Evolutionary conservation across 2,888 invertebrate genomes (phyloP).

Genomic region (Drosophila subquinaria): DNA sequence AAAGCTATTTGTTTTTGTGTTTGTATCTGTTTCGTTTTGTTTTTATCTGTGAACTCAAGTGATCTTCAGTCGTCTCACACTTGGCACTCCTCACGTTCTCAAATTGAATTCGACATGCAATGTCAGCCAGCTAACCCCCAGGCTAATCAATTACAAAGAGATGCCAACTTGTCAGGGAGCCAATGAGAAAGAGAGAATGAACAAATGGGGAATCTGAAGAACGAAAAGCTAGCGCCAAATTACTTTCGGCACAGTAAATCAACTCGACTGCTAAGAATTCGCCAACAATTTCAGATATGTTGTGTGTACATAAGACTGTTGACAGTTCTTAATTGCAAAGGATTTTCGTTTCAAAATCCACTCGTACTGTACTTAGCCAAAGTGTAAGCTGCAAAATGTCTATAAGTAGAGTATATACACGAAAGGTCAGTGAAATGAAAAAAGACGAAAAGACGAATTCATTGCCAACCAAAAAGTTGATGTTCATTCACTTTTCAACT

Average conservation of each 20-base stretch:
- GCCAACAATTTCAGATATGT: slow-evolving; percentile 64
- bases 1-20: slow-evolving; percentile 18
- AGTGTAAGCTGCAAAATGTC: neutral
- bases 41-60: slow-evolving; percentile 43
- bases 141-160: slow-evolving; percentile 81
- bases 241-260: slow-evolving; percentile 79
- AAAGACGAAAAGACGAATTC: neutral
- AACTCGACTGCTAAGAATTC: slow-evolving; percentile 69
- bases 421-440: slow-evolving; percentile 2
- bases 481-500: neutral
- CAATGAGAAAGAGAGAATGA: slow-evolving; percentile 40
- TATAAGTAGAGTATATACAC: neutral
- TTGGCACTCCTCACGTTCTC: slow-evolving; percentile 32
- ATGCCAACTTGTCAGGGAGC: slow-evolving; percentile 74
- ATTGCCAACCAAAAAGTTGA: neutral
- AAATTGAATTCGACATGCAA: slow-evolving; percentile 73
- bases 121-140: slow-evolving; percentile 70
- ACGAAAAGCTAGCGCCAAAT: slow-evolving; percentile 75
- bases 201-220: slow-evolving; percentile 44
- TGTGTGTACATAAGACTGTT: slow-evolving; percentile 78
- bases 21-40: slow-evolving; percentile 20
- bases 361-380: neutral
- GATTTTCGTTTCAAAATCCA: slow-evolving; percentile 49
- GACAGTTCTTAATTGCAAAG: slow-evolving; percentile 80
- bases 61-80: slow-evolving; percentile 37